Evolutionary conservation across 53 echinoderm and acorn worm genomes (phyloP).

Genomic region (Temnopleurus reevesii): DNA sequence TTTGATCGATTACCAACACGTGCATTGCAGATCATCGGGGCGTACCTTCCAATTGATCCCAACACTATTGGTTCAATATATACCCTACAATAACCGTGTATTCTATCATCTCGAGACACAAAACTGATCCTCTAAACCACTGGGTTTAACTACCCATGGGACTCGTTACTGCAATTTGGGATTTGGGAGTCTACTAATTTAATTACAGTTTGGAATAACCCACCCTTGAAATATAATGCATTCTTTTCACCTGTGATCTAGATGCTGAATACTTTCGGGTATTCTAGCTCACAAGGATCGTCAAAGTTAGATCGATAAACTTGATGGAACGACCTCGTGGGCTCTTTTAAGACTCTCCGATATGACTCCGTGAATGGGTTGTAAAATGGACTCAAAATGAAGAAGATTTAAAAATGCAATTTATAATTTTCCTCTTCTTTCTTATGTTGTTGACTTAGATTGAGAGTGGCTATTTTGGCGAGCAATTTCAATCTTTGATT

Average conservation of each 20-base stretch:
- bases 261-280: neutral
- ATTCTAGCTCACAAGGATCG: too few relatives aligned
- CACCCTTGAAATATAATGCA: slow-evolving; percentile 28
- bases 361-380: neutral
- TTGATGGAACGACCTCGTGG: too few relatives aligned
- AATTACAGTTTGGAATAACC: neutral
- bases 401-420: too few relatives aligned
- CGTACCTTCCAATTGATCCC: slow-evolving; percentile 3
- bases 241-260: slow-evolving; percentile 12
- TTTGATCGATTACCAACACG: slow-evolving; percentile 32
- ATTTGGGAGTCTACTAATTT: slow-evolving; percentile 24
- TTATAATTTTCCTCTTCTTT: too few relatives aligned
- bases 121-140: neutral
- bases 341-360: neutral
- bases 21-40: slow-evolving; percentile 5
- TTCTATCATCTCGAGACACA: neutral
- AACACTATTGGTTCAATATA: slow-evolving; percentile 18
- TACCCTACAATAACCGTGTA: neutral
- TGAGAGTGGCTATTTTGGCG: too few relatives aligned
- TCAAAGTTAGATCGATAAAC: neutral
- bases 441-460: too few relatives aligned
- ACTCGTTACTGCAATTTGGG: slow-evolving; percentile 40
- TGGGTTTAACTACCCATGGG: neutral
- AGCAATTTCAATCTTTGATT: too few relatives aligned
- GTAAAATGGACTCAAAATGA: neutral